A percentile compares a stretch with the other conserved stretches of the same genome.
Conservation (phyloP, 2,797 vertebrate species). For the Oryzias dopingdopingensis region DNA sequence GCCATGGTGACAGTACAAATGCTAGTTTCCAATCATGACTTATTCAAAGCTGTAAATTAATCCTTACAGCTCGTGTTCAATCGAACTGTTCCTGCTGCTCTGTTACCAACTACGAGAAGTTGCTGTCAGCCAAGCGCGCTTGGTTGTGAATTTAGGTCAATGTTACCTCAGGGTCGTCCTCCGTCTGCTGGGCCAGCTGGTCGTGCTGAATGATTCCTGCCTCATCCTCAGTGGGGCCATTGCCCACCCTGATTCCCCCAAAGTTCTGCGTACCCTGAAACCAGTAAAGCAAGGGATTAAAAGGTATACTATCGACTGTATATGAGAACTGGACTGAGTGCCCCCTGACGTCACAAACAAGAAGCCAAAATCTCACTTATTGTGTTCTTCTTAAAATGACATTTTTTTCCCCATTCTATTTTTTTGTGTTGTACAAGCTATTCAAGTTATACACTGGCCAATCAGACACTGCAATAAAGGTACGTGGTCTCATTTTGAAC, state of each 20-base stretch:
- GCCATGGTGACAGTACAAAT: slow-evolving; percentile 42
- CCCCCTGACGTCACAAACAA: neutral
- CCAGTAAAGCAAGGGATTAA: neutral
- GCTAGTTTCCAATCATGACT: slow-evolving; percentile 39
- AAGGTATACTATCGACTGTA: too few species aligned
- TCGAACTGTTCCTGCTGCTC: neutral
- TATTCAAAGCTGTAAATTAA: slow-evolving; percentile 56
- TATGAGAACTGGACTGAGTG: too few species aligned
- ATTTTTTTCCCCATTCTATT: too few species aligned
- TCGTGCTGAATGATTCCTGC: slow-evolving; percentile 98
- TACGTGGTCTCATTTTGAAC: too few species aligned
- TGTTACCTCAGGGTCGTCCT: slow-evolving; percentile 92
- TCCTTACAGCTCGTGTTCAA: slow-evolving; percentile 14
- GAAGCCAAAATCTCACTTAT: neutral
- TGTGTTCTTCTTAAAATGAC: neutral
- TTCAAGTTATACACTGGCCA: too few species aligned
- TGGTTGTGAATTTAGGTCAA: slow-evolving; percentile 22
- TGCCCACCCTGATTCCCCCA: slow-evolving; percentile 93
- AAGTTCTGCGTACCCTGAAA: slow-evolving; percentile 92
- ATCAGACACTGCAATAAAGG: too few species aligned
- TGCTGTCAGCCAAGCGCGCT: neutral
- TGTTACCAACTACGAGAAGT: slow-evolving; percentile 2
- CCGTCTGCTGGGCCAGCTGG: slow-evolving; percentile 89
- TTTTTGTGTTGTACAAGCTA: too few species aligned
- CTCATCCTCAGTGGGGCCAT: slow-evolving; percentile 96